Evolutionary conservation across 2,888 invertebrate species (phyloP).

Genomic region (Lasioglossum vierecki): DNA sequence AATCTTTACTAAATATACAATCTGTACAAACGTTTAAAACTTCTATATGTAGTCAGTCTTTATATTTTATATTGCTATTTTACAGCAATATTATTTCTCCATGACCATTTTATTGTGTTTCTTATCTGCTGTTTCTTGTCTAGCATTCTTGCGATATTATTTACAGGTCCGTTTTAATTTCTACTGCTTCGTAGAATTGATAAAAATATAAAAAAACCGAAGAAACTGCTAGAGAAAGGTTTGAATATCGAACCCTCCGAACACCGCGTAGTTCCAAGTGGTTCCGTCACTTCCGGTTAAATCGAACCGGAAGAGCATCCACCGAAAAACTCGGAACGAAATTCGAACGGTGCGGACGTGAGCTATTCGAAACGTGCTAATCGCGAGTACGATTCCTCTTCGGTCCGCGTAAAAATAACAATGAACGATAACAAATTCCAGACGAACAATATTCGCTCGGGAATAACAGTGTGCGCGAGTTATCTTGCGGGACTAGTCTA

Average conservation of each 20-base stretch:
- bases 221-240: background rate
- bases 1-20: background rate
- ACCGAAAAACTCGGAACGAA: background rate
- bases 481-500: slow-evolving; percentile 39
- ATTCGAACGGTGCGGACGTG: background rate
- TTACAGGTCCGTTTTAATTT: background rate
- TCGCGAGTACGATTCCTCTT: slow-evolving; percentile 17
- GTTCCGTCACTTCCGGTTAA: slow-evolving; percentile 1
- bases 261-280: background rate
- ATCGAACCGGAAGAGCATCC: background rate
- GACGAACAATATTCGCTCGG: slow-evolving; percentile 9
- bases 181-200: background rate
- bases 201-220: background rate
- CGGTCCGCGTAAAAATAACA: background rate
- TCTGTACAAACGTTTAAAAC: background rate
- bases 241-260: background rate
- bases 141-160: background rate
- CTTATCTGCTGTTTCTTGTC: background rate
- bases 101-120: background rate
- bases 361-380: background rate
- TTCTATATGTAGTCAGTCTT: background rate
- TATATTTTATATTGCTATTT: slow-evolving; percentile 1
- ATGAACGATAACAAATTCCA: slow-evolving; percentile 30
- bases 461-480: slow-evolving; percentile 25
- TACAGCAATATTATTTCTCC: background rate